Base-by-base conservation (phyloP, 2,888 invertebrate species). In the Mesochorus sp. region DNA sequence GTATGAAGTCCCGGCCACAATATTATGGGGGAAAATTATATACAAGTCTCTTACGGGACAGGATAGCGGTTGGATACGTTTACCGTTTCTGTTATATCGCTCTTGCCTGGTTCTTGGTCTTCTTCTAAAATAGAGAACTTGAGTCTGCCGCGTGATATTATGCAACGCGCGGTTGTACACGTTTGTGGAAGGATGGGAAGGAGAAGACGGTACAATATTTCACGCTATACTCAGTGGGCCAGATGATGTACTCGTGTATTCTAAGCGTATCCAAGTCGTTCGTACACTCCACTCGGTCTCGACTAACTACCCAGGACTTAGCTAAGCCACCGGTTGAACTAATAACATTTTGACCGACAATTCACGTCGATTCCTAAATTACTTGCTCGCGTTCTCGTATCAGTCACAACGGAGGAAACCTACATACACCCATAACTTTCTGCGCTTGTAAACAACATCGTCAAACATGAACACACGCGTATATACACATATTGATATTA, bases 301-400 rank as follows among this genome's bases (percentile, higher is more conserved):
- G 17, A 14, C 10, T 31, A 53, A 37, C 37, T 4, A 57, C 34
- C 37, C 24, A 24, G 21, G 28, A 59, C 14, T 21, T 19, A 67
- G 39, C 51, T 4, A 12, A 14, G 49, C 37, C 19, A 42, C 59
- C 51, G 34, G 39, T 51, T 6, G 28, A 61, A 67, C 67, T 75
- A 75, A 68, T 75, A 67, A 68, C 61, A n/a, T 34, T 53, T 19
- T 57, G 31, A 53, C 61, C 74, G 42, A 53, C 59, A 68, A 61
- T 75, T 68, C 67, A 26, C 61, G 44, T 19, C 44, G 61, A 67
- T 61, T 67, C 51, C 61, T 31, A 21, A 39, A 42, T 72, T 12
- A 37, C n/a, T 14, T 5, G 12, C 26, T 8, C 28, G 6, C 19
- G 49, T 24, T 28, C 12, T 2, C 26, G 14, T 44, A 12, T 17